phyloP scores from a whole-genome alignment of 2,113 vertebrate species.

The Phasianus colchicus region DNA sequence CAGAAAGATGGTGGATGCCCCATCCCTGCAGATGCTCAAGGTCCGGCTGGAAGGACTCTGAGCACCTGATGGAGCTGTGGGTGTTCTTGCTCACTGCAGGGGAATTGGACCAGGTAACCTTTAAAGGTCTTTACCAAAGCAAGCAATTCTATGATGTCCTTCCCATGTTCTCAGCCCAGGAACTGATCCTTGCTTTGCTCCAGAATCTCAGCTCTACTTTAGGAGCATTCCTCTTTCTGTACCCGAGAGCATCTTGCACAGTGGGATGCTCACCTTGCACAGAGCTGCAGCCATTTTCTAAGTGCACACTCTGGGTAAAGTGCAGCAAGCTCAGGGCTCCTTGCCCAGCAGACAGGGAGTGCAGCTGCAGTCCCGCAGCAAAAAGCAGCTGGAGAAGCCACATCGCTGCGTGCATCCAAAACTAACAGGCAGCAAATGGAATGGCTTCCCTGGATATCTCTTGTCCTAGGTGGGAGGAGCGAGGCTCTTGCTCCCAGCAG shows the following conservation, averaged over 20 bases:
- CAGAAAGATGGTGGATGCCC: too few relatives aligned
- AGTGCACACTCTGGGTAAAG: not conserved
- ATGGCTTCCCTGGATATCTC: not conserved
- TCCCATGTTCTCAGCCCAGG: not conserved
- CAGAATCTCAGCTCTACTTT: not conserved
- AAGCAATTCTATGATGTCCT: not conserved
- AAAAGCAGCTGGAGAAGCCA: not conserved
- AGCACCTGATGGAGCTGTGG: too few relatives aligned
- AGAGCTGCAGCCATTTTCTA: not conserved
- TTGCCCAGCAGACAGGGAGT: not conserved
- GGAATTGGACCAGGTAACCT: too few relatives aligned
- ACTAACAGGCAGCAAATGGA: accelerated
- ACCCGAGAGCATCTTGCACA: not conserved
- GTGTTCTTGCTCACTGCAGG: too few relatives aligned
- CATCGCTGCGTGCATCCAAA: accelerated
- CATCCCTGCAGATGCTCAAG: too few relatives aligned
- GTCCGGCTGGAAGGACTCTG: too few relatives aligned
- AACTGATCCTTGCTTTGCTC: not conserved
- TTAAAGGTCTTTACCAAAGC: too few relatives aligned
- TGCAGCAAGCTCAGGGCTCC: not conserved
- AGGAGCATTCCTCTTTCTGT: not conserved
- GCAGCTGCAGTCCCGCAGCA: accelerated
- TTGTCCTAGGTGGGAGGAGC: accelerated
- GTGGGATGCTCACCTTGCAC: accelerated
- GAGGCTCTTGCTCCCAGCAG: accelerated